Conservation (phyloP, 2,888 invertebrate species). For the Stenolophus ochropezus region DNA sequence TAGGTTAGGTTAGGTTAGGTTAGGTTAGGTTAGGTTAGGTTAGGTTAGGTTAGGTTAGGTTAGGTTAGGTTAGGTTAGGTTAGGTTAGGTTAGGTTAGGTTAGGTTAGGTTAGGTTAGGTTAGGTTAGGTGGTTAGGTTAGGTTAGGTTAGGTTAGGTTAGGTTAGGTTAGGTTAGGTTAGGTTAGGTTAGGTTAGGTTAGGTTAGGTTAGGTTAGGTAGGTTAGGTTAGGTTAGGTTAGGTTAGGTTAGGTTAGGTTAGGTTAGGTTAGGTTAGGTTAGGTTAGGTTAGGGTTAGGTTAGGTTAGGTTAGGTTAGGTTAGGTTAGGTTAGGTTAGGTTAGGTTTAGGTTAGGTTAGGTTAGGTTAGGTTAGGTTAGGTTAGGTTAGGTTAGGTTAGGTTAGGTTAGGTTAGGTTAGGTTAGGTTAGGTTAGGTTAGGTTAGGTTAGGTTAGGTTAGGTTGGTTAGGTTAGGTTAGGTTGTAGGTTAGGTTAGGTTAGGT, state of each 20-base stretch:
- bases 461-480: constrained; percentile 50
- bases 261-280: constrained; percentile 65
- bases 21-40: constrained; percentile 62
- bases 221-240: too few species aligned
- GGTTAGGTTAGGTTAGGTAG: not conserved
- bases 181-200: constrained; percentile 32
- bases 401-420: constrained; percentile 48
- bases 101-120: constrained; percentile 34
- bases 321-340: constrained; percentile 54
- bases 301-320: constrained; percentile 58
- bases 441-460: constrained; percentile 52
- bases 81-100: constrained; percentile 34
- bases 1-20: constrained; percentile 64
- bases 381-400: constrained; percentile 46
- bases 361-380: constrained; percentile 55
- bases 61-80: constrained; percentile 31
- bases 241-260: constrained; percentile 61
- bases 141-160: constrained; percentile 27
- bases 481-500: constrained; percentile 57
- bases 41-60: constrained; percentile 47
- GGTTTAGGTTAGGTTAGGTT: constrained; percentile 51
- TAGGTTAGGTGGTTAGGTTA: constrained; percentile 34
- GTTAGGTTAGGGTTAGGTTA: constrained; percentile 55
- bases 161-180: constrained; percentile 30
- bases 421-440: constrained; percentile 50